Base-by-base conservation (phyloP, 2,797 vertebrate genomes). In the Chrosomus eos region DNA sequence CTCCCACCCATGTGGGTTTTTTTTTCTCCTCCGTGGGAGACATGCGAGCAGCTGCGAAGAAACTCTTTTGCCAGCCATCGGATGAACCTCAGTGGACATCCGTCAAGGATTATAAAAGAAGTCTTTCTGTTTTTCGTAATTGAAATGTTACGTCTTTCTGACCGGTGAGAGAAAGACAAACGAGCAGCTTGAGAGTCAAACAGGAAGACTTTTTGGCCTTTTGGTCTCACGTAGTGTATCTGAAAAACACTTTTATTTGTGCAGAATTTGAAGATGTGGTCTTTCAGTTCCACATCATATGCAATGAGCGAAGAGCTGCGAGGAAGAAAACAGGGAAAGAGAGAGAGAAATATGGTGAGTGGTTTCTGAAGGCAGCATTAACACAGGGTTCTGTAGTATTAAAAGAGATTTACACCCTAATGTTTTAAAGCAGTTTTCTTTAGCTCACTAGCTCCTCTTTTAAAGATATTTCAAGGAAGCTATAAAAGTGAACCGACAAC, bases 101-200 rank as follows among this genome's bases (percentile, higher is more conserved):
- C 3, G 5, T 80, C 83, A 73, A 83, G 31, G 62, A 83, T 75
- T 79, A 64, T 58, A 64, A 84, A 78, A 81, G 48, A 28, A 45
- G 11, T 82, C 72, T 45, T 62, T 75, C 26, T 43, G 28, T 31
- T 51, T 81, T 45, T 73, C 3, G 4, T 78, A 81, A 80, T 84
- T 82, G 64, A 71, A 86, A 82, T 82, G 84, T 70, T 84, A 33
- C 26, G 19, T 84, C 48, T 38, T 70, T 67, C 96, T 62, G 64
- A 84, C 82, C 64, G 94, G 95, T 95, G 94, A 94, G 95, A 95
- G 96, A 93, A 95, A 96, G 95, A 96, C 95, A 95, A 93, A 93
- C 93, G 90, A 93, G 43, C 58, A 48, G 81, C 73, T 75, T 73
- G 81, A 81, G 83, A 75, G 45, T 19, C 53, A 62, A 71, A 75